A percentile compares a stretch with the other conserved stretches of the same genome.
Conservation (phyloP, 2,888 invertebrate genomes). For the Anthrax anthrax region DNA sequence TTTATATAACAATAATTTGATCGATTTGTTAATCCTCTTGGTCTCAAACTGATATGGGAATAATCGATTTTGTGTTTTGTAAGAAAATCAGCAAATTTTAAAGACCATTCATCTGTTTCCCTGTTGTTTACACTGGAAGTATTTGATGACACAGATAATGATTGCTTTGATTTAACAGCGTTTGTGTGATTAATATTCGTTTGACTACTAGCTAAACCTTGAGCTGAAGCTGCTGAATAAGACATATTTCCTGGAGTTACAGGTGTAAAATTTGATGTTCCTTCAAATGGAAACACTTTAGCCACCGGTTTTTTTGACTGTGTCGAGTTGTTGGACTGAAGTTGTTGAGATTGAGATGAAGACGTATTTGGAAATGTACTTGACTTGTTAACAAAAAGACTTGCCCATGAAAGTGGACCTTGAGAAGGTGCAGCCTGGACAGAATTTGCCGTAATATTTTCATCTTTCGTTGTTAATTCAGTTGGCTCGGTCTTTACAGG, state of each 20-base stretch:
- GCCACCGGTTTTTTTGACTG: slow-evolving; percentile 43
- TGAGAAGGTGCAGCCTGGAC: background rate
- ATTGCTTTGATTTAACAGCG: slow-evolving; percentile 5
- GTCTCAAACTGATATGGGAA: slow-evolving; percentile 63
- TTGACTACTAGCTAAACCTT: slow-evolving; percentile 20
- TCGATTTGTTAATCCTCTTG: slow-evolving; percentile 81
- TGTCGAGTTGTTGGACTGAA: too few species aligned
- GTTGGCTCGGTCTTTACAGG: too few species aligned
- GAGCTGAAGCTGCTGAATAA: slow-evolving; percentile 34
- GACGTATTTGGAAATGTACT: slow-evolving; percentile 16
- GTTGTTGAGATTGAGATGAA: slow-evolving; percentile 16
- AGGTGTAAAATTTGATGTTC: slow-evolving; percentile 18
- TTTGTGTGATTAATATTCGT: slow-evolving; percentile 4
- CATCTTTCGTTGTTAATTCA: slow-evolving; percentile 5
- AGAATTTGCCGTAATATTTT: background rate
- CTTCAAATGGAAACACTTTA: slow-evolving; percentile 44
- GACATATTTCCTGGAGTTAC: slow-evolving; percentile 27
- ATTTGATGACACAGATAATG: background rate
- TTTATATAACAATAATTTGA: slow-evolving; percentile 96
- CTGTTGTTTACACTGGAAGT: background rate
- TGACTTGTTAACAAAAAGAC: slow-evolving; percentile 40
- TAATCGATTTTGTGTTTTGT: slow-evolving; percentile 63
- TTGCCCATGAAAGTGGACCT: slow-evolving; percentile 46
- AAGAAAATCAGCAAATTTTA: slow-evolving; percentile 53
- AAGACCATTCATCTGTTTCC: slow-evolving; percentile 25